These are phyloP conservation scores for Tyria jacobaeae DNA, from an alignment of 2,888 invertebrate species.

Conservation along the genomic window DNA sequence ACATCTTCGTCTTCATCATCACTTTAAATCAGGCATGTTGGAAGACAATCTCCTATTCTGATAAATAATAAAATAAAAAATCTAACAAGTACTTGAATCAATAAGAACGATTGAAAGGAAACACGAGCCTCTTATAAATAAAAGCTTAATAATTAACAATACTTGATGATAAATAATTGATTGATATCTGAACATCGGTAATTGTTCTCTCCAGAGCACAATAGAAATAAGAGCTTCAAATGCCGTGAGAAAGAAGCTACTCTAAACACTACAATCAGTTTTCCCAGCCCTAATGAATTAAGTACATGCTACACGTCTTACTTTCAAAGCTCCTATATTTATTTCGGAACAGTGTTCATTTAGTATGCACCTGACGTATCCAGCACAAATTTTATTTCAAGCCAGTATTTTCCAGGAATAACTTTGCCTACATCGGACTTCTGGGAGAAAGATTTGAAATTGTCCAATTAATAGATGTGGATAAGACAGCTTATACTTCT, in stretches of 20 bases:
- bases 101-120: neutral
- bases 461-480: neutral
- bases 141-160: slow-evolving; percentile 20
- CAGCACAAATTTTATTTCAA: neutral
- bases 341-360: neutral
- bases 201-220: slow-evolving; percentile 53
- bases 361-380: neutral
- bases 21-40: too few species aligned
- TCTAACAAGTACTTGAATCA: too few species aligned
- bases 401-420: neutral
- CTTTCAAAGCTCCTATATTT: neutral
- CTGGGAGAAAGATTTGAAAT: neutral
- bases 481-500: neutral
- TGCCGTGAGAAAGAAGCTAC: slow-evolving; percentile 50
- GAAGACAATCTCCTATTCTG: too few species aligned
- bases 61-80: neutral
- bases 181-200: slow-evolving; percentile 55
- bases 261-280: slow-evolving; percentile 34
- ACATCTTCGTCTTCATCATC: too few species aligned
- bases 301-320: slow-evolving; percentile 8
- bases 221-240: slow-evolving; percentile 50
- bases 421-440: neutral
- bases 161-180: slow-evolving; percentile 56
- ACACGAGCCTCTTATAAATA: neutral
- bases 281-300: slow-evolving; percentile 33